phyloP scores from a whole-genome alignment of 2,888 invertebrate species.

The Taenaris catops region DNA sequence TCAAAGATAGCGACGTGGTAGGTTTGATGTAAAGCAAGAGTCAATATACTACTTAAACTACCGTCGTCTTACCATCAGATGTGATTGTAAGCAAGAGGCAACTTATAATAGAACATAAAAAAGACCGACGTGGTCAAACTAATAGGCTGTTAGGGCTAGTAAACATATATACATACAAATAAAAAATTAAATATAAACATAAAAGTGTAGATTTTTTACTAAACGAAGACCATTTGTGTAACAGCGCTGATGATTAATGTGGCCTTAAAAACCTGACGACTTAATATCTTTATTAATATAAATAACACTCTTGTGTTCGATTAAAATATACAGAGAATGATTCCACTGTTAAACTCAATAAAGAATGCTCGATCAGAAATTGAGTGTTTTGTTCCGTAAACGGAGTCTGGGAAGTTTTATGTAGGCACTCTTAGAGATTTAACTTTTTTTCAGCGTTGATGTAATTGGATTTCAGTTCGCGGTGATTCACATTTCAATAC shows the following conservation, averaged over 20 bases:
- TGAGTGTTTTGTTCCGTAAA: conserved; percentile 49
- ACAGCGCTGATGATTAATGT: conserved; percentile 14
- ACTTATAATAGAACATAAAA: no score
- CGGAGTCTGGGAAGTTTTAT: conserved; percentile 39
- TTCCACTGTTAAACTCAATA: conserved; percentile 16
- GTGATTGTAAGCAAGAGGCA: no score
- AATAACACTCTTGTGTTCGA: no score
- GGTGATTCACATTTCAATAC: not conserved
- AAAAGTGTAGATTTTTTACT: conserved; percentile 4
- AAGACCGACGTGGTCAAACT: no score
- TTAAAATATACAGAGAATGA: conserved; percentile 8
- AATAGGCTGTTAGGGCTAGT: no score
- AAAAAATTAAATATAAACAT: no score
- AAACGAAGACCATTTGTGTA: conserved; percentile 11
- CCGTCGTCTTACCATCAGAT: no score
- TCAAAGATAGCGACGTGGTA: no score
- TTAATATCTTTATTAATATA: no score
- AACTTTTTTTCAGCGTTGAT: conserved; percentile 14
- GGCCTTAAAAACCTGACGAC: conserved; percentile 13
- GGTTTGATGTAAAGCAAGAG: no score
- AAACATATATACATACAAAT: no score
- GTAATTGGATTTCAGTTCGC: conserved; percentile 10
- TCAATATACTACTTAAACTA: no score
- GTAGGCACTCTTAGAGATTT: conserved; percentile 8
- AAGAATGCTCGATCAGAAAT: conserved; percentile 49